phyloP scores from a whole-genome alignment of 1,140 invertebrate species.

The Anadara kagoshimensis region DNA sequence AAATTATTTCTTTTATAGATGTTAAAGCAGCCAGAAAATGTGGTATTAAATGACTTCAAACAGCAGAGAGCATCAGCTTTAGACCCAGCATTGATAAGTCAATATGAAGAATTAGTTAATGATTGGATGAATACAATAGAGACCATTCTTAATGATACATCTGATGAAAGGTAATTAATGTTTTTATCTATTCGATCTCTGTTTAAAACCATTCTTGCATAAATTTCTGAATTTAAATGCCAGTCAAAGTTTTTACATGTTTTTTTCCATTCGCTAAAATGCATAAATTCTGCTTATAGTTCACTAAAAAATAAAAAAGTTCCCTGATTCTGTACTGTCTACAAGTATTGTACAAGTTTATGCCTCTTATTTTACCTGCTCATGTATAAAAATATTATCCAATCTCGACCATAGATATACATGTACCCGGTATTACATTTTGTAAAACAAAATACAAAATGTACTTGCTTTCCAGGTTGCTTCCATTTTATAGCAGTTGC shows the following conservation, averaged over 20 bases:
- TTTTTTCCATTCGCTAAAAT: background rate
- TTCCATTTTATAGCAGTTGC: no score
- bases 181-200: background rate
- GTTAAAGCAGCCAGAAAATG: slow-evolving; percentile 69
- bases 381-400: no score
- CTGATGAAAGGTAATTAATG: slow-evolving; percentile 70
- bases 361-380: no score
- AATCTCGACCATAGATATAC: no score
- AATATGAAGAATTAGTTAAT: slow-evolving; percentile 72
- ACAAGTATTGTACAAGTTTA: no score
- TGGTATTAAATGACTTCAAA: slow-evolving; percentile 71
- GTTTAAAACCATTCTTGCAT: background rate
- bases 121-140: slow-evolving; percentile 74
- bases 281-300: no score
- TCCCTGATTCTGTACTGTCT: no score
- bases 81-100: slow-evolving; percentile 66
- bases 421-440: no score
- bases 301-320: no score
- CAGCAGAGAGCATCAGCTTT: slow-evolving; percentile 68
- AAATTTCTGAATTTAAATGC: background rate
- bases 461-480: no score
- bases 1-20: slow-evolving; percentile 60
- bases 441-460: no score
- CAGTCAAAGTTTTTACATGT: slow-evolving; percentile 7
- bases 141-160: slow-evolving; percentile 67